These are phyloP conservation scores for Aleiodes leptofemur DNA, from an alignment of 2,888 invertebrate species.

Conservation along the genomic window DNA sequence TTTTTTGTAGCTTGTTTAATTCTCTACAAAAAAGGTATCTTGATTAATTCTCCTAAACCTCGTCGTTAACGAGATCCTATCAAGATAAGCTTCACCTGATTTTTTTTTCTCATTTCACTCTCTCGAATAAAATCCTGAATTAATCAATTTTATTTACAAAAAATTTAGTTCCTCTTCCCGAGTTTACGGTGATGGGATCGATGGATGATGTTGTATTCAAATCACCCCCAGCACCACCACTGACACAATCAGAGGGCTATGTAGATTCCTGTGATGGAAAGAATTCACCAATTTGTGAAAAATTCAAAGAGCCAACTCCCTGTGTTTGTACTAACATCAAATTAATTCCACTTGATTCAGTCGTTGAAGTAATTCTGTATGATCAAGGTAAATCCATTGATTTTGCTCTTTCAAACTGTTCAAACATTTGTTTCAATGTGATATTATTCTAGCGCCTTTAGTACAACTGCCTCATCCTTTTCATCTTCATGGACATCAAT, in stretches of 20 bases:
- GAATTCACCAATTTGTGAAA: conserved; percentile 78
- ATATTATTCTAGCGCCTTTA: too few species aligned
- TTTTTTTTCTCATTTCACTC: too few species aligned
- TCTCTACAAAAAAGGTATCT: too few species aligned
- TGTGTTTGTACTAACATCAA: conserved; percentile 92
- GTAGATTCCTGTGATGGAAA: conserved; percentile 88
- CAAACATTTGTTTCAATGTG: too few species aligned
- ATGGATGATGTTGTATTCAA: conserved; percentile 88
- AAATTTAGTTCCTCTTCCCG: conserved; percentile 82
- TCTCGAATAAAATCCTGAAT: too few species aligned
- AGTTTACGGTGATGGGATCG: conserved; percentile 85
- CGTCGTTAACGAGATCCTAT: too few species aligned
- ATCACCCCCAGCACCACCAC: conserved; percentile 85
- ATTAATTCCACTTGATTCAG: conserved; percentile 87
- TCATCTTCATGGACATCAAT: conserved; percentile 91
- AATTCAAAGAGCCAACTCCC: conserved; percentile 78
- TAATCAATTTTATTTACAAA: too few species aligned
- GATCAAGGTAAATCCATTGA: conserved; percentile 80
- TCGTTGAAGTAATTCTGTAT: conserved; percentile 91
- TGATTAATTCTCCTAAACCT: too few species aligned
- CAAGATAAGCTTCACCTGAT: too few species aligned
- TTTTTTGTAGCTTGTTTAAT: too few species aligned
- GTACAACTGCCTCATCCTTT: conserved; percentile 81
- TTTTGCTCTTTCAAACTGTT: too few species aligned
- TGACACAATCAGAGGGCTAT: conserved; percentile 86